These are phyloP conservation scores for Ochlodes sylvanus DNA, from an alignment of 2,888 invertebrate genomes.

Conservation along the genomic window DNA sequence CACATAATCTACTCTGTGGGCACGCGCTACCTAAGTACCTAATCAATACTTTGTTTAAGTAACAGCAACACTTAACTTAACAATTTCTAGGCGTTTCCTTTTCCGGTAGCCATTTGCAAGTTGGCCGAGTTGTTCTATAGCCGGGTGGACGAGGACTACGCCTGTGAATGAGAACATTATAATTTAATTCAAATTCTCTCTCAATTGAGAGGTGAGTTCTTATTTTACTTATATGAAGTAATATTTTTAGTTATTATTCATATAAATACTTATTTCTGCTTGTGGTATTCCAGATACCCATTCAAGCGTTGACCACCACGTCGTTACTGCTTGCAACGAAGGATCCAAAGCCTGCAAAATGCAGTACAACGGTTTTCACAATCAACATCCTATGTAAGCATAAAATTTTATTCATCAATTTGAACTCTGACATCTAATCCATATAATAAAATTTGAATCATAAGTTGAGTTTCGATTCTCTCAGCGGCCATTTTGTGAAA, in stretches of 20 bases:
- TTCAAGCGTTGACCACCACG: slow-evolving; percentile 70
- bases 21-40: too few species aligned
- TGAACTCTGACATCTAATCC: neutral
- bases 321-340: slow-evolving; percentile 56
- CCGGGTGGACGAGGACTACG: slow-evolving; percentile 77
- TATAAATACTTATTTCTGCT: slow-evolving; percentile 43
- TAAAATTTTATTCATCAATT: neutral
- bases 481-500: slow-evolving; percentile 83
- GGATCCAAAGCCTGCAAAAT: slow-evolving; percentile 59
- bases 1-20: too few species aligned
- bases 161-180: slow-evolving; percentile 71
- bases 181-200: slow-evolving; percentile 75
- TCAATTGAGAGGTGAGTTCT: slow-evolving; percentile 75
- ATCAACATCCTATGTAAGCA: slow-evolving; percentile 82
- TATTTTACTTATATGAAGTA: slow-evolving; percentile 24
- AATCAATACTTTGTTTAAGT: slow-evolving; percentile 11
- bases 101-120: slow-evolving; percentile 71
- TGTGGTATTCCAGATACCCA: slow-evolving; percentile 68
- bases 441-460: slow-evolving; percentile 8
- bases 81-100: slow-evolving; percentile 49
- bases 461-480: slow-evolving; percentile 15
- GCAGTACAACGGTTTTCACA: slow-evolving; percentile 83
- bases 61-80: slow-evolving; percentile 1
- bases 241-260: neutral
- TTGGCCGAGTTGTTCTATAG: slow-evolving; percentile 88